Conservation (phyloP, 2,888 invertebrate species). For the Pristionchus arcanus region DNA sequence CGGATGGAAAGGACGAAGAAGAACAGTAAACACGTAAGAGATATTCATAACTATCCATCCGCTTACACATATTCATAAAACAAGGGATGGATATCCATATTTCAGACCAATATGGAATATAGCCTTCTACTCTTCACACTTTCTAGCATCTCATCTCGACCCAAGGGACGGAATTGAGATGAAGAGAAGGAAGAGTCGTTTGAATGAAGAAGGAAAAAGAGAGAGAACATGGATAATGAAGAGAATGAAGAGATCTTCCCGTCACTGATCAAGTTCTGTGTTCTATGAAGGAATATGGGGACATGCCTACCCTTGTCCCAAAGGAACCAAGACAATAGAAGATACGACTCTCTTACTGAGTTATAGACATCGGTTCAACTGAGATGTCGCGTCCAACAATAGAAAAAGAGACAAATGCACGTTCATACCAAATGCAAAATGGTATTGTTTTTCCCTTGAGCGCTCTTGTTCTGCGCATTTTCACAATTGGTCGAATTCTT, state of each 20-base stretch:
- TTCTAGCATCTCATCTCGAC: conserved; percentile 25
- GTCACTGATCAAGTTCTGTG: conserved; percentile 7
- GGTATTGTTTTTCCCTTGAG: conserved; percentile 12
- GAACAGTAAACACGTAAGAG: neutral
- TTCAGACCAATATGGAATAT: conserved; percentile 23
- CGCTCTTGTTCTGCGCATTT: neutral
- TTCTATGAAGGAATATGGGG: neutral
- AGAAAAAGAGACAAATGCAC: conserved; percentile 9
- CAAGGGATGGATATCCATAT: conserved; percentile 6
- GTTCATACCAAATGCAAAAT: conserved; percentile 29
- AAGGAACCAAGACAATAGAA: neutral
- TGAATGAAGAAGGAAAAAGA: neutral
- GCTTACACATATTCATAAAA: neutral
- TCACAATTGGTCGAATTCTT: neutral
- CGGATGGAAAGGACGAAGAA: neutral
- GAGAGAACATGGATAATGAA: conserved; percentile 11
- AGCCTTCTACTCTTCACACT: neutral
- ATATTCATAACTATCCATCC: neutral
- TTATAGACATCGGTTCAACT: conserved; percentile 8
- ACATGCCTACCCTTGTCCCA: conserved; percentile 3
- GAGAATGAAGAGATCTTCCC: neutral
- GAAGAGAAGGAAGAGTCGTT: conserved; percentile 37
- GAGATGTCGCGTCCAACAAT: neutral
- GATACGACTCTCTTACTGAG: conserved; percentile 1
- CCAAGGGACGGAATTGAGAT: neutral